phyloP scores from a whole-genome alignment of 1,140 invertebrate genomes.

The Harlomillsia oculata region DNA sequence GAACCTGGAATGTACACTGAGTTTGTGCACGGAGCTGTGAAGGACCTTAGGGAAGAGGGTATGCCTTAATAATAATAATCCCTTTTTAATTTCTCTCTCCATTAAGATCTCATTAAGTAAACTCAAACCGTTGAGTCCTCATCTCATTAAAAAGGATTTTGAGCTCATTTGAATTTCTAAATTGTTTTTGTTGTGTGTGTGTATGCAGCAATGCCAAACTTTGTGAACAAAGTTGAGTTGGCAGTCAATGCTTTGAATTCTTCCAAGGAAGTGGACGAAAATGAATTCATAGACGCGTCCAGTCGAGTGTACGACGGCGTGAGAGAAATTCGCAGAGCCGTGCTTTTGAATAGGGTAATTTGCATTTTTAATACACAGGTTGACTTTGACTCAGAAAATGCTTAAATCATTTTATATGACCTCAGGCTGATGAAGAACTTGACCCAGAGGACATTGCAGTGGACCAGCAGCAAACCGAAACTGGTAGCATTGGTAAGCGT shows the following conservation, averaged over 20 bases:
- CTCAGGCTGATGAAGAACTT: slow-evolving; percentile 39
- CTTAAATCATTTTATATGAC: background rate
- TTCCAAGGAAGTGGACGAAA: slow-evolving; percentile 47
- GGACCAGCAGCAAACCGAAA: slow-evolving; percentile 39
- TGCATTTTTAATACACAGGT: too few relatives aligned
- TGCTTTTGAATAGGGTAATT: slow-evolving; percentile 51
- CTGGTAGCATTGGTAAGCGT: slow-evolving; percentile 38
- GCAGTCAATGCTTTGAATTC: slow-evolving; percentile 45
- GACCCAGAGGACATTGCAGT: slow-evolving; percentile 40
- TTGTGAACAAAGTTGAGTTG: slow-evolving; percentile 43
- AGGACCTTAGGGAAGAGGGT: slow-evolving; percentile 47
- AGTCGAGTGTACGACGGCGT: slow-evolving; percentile 55
- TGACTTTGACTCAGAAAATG: background rate
- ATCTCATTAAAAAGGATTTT: too few relatives aligned
- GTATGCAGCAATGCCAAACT: slow-evolving; percentile 50
- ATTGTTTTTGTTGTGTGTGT: too few relatives aligned
- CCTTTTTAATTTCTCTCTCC: background rate
- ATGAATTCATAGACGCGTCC: slow-evolving; percentile 51
- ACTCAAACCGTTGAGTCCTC: too few relatives aligned
- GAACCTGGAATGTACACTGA: slow-evolving; percentile 47
- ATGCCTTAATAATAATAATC: slow-evolving; percentile 1
- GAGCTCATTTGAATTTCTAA: too few relatives aligned
- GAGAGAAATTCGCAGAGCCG: slow-evolving; percentile 51
- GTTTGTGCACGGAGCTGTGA: slow-evolving; percentile 48
- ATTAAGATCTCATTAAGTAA: background rate